phyloP scores from a whole-genome alignment of 2,797 vertebrate species.

The Sebastes baramenuke region DNA sequence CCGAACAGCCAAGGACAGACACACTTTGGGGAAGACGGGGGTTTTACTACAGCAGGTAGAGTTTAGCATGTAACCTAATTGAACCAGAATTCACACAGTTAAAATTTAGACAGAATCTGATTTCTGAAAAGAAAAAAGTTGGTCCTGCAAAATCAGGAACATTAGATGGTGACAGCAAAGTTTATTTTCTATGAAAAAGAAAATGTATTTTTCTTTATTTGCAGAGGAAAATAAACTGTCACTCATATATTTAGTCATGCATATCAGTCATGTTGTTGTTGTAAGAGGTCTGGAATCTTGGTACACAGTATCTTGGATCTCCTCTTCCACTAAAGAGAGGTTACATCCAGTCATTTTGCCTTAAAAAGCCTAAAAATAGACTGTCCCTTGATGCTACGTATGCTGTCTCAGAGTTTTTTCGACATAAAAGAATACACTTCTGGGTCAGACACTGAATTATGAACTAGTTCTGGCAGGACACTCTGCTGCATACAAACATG shows the following conservation, averaged over 20 bases:
- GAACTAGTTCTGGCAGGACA: slow-evolving; percentile 19
- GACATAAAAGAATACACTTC: slow-evolving; percentile 5
- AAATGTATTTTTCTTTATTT: not conserved
- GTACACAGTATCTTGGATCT: not conserved
- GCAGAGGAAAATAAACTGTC: not conserved
- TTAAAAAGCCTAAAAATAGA: slow-evolving; percentile 4
- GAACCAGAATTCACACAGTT: not conserved
- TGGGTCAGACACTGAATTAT: slow-evolving; percentile 39
- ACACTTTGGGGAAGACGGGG: not conserved
- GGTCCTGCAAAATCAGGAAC: not conserved
- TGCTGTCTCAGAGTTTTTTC: not conserved
- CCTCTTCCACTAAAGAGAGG: not conserved
- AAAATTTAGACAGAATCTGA: not conserved
- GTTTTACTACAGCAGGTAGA: not conserved
- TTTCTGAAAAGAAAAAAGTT: not conserved
- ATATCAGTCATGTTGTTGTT: not conserved
- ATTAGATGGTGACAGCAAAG: not conserved
- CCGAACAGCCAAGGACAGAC: not conserved
- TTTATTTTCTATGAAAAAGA: too few species aligned
- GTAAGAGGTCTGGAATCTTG: not conserved
- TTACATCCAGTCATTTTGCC: not conserved
- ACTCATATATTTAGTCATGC: not conserved
- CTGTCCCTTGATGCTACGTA: not conserved
- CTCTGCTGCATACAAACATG: not conserved
- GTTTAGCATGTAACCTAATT: not conserved